Percentiles rank a stretch among this genome's conserved stretches.
Evolutionary conservation across 2,113 vertebrate genomes (phyloP).

Genomic region (Oncorhynchus masou): DNA sequence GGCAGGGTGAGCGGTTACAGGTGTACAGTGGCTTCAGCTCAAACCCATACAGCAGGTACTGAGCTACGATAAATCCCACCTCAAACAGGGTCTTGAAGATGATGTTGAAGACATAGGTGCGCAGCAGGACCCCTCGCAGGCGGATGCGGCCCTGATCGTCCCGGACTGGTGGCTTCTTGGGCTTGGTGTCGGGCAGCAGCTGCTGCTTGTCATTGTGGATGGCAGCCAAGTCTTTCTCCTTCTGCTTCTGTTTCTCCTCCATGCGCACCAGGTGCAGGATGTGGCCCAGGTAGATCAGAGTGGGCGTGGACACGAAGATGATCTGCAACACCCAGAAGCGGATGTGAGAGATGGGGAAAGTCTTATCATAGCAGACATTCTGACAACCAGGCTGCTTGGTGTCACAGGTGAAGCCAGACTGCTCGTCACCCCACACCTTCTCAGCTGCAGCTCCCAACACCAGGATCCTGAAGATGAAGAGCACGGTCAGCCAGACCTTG

Average conservation of each 20-base stretch:
- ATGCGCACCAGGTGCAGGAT: constrained; percentile 84
- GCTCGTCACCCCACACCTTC: constrained; percentile 86
- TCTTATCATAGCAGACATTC: constrained; percentile 86
- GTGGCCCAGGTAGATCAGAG: constrained; percentile 86
- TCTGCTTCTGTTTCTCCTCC: constrained; percentile 79
- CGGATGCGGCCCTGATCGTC: constrained; percentile 72
- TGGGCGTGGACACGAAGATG: constrained; percentile 87
- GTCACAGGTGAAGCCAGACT: constrained; percentile 84
- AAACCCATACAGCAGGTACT: constrained; percentile 84
- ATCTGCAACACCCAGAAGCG: constrained; percentile 93
- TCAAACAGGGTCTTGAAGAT: constrained; percentile 87
- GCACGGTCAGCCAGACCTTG: constrained; percentile 86
- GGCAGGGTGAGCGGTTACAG: constrained; percentile 83
- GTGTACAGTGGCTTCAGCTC: constrained; percentile 84
- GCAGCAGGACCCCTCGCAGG: constrained; percentile 77
- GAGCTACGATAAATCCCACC: constrained; percentile 83
- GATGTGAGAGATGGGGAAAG: constrained; percentile 89
- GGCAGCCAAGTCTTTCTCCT: constrained; percentile 43
- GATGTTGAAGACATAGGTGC: constrained; percentile 82
- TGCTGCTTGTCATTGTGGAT: constrained; percentile 53
- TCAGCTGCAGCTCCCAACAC: constrained; percentile 82
- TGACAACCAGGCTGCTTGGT: constrained; percentile 89
- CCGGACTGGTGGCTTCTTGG: constrained; percentile 50
- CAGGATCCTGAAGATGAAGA: constrained; percentile 87
- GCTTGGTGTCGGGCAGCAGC: constrained; percentile 52